These are phyloP conservation scores for Luehdorfia chinensis DNA, from an alignment of 1,140 invertebrate genomes.

Conservation along the genomic window DNA sequence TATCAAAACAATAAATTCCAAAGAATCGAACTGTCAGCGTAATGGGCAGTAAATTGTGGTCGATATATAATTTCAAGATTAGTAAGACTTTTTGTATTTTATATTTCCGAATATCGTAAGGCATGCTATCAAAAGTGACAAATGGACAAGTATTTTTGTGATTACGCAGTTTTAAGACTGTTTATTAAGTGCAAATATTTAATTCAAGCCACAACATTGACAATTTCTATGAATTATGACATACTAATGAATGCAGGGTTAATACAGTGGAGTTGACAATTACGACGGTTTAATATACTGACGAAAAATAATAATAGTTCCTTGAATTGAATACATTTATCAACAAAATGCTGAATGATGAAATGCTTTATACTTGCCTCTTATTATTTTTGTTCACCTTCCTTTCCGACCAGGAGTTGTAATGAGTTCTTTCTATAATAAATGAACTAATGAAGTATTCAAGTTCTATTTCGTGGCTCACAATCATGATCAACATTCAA, in stretches of 20 bases:
- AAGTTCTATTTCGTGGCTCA: too few relatives aligned
- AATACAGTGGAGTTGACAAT: conserved; percentile 4
- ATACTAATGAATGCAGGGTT: conserved; percentile 8
- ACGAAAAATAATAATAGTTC: too few relatives aligned
- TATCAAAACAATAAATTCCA: conserved; percentile 45
- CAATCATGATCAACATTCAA: too few relatives aligned
- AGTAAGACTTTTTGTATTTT: conserved; percentile 13
- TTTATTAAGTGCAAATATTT: not conserved
- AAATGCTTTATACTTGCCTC: too few relatives aligned
- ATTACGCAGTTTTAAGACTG: not conserved
- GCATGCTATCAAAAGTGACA: not conserved
- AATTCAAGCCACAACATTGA: not conserved
- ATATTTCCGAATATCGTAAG: not conserved
- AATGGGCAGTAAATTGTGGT: conserved; percentile 26
- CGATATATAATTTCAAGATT: conserved; percentile 18
- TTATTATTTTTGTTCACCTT: too few relatives aligned
- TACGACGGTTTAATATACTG: too few relatives aligned
- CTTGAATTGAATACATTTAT: too few relatives aligned
- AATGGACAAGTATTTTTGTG: conserved; percentile 2
- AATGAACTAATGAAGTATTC: too few relatives aligned
- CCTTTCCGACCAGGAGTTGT: too few relatives aligned
- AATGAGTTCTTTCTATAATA: too few relatives aligned
- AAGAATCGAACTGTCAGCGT: conserved; percentile 42
- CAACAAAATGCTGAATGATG: too few relatives aligned
- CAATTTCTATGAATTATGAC: conserved; percentile 9